Percentiles rank a stretch among this genome's conserved stretches.
Conservation (phyloP, 2,888 invertebrate genomes). For the Oscheius onirici region DNA sequence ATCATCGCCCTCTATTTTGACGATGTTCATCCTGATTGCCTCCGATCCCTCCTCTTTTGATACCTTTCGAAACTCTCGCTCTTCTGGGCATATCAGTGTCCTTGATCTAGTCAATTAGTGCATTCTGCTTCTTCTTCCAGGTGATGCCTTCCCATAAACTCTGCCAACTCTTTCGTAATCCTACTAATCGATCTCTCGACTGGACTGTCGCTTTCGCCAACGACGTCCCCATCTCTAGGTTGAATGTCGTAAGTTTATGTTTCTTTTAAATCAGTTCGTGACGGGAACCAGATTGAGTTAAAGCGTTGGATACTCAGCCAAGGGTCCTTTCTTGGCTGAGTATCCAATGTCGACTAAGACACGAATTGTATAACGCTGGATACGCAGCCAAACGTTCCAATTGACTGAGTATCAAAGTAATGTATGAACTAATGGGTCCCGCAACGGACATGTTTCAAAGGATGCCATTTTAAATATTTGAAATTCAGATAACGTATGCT, state of each 20-base stretch:
- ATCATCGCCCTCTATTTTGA: constrained; percentile 31
- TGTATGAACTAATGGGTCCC: too few species aligned
- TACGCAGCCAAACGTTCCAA: too few species aligned
- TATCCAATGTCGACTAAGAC: too few species aligned
- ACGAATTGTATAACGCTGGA: too few species aligned
- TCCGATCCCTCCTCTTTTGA: constrained; percentile 1
- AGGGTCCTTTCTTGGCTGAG: too few species aligned
- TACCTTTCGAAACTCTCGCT: background rate
- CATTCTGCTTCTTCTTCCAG: background rate
- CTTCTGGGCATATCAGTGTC: background rate
- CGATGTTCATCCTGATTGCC: constrained; percentile 20
- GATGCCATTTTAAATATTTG: too few species aligned
- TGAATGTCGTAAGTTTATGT: constrained; percentile 17
- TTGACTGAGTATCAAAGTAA: too few species aligned
- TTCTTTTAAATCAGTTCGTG: background rate
- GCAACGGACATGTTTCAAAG: too few species aligned
- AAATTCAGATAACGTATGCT: constrained; percentile 71
- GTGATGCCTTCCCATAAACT: constrained; percentile 25
- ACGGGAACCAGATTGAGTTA: too few species aligned
- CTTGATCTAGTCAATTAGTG: constrained; percentile 9
- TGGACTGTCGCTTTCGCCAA: constrained; percentile 26
- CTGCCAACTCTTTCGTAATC: constrained; percentile 17
- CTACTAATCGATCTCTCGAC: constrained; percentile 24
- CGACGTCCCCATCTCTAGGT: constrained; percentile 22
- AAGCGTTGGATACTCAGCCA: too few species aligned